These are phyloP conservation scores for Ophiodon elongatus DNA, from an alignment of 2,113 vertebrate species.

Conservation along the genomic window DNA sequence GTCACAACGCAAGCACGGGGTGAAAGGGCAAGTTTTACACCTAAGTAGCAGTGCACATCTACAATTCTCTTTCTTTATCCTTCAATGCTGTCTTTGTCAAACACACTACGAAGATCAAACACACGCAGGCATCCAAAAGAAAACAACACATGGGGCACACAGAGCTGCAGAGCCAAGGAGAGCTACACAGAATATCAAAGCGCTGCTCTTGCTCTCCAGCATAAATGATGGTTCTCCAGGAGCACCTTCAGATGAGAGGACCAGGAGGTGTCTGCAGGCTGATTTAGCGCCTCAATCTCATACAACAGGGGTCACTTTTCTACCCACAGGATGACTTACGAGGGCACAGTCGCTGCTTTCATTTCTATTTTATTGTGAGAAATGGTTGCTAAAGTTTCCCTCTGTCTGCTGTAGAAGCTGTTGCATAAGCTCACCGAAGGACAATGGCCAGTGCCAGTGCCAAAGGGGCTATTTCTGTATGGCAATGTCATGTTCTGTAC, in stretches of 20 bases:
- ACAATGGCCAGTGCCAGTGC: background rate
- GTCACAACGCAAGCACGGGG: constrained; percentile 4
- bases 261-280: constrained; percentile 56
- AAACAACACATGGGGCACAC: constrained; percentile 19
- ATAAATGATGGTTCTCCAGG: constrained; percentile 64
- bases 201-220: constrained; percentile 22
- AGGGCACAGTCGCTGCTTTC: constrained; percentile 58
- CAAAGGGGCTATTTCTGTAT: background rate
- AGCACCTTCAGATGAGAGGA: constrained; percentile 61
- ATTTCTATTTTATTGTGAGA: constrained; percentile 71
- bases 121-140: background rate
- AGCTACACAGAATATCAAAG: constrained; percentile 62
- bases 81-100: constrained; percentile 11
- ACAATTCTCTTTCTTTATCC: constrained; percentile 39
- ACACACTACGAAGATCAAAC: constrained; percentile 53
- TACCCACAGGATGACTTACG: constrained; percentile 62
- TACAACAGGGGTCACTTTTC: constrained; percentile 64
- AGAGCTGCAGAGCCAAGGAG: background rate
- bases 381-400: constrained; percentile 50
- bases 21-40: background rate
- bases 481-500: background rate
- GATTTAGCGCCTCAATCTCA: constrained; percentile 75
- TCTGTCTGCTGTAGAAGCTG: constrained; percentile 15
- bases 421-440: constrained; percentile 23
- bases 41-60: constrained; percentile 15